Evolutionary conservation across 2,888 invertebrate species (phyloP).

Genomic region (Rhagium mordax): DNA sequence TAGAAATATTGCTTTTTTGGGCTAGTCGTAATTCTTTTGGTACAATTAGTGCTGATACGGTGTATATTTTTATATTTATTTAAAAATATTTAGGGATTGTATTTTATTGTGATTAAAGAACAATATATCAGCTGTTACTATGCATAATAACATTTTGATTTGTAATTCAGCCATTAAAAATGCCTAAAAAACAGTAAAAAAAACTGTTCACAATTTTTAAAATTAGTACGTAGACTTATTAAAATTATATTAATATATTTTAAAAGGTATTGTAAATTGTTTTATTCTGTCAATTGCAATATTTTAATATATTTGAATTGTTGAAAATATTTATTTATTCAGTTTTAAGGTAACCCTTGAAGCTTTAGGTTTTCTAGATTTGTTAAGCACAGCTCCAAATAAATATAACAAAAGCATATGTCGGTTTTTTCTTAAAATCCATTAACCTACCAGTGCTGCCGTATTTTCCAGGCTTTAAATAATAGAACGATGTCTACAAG

Average conservation of each 20-base stretch:
- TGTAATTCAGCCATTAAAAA: constrained; percentile 7
- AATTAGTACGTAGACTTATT: constrained; percentile 11
- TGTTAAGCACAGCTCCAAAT: constrained; percentile 35
- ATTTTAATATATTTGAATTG: constrained; percentile 33
- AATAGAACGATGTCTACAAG: too few species aligned
- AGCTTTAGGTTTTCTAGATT: constrained; percentile 27
- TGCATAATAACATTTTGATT: constrained; percentile 13
- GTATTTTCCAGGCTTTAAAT: too few species aligned
- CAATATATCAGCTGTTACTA: constrained; percentile 18
- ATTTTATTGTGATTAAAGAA: constrained; percentile 33
- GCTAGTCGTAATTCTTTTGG: constrained; percentile 57
- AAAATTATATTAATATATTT: constrained; percentile 15
- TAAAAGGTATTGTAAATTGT: constrained; percentile 30
- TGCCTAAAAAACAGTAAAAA: constrained; percentile 14
- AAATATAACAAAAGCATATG: constrained; percentile 21
- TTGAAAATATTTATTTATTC: constrained; percentile 29
- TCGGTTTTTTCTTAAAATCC: not conserved
- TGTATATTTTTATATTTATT: constrained; percentile 50
- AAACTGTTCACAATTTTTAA: constrained; percentile 6
- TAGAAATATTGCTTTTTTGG: constrained; percentile 49
- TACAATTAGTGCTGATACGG: constrained; percentile 45
- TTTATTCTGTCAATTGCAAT: constrained; percentile 23
- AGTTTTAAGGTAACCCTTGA: constrained; percentile 23
- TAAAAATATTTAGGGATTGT: constrained; percentile 32
- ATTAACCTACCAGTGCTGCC: not conserved